Conservation (phyloP, 2,113 vertebrate genomes). For the Rana temporaria region DNA sequence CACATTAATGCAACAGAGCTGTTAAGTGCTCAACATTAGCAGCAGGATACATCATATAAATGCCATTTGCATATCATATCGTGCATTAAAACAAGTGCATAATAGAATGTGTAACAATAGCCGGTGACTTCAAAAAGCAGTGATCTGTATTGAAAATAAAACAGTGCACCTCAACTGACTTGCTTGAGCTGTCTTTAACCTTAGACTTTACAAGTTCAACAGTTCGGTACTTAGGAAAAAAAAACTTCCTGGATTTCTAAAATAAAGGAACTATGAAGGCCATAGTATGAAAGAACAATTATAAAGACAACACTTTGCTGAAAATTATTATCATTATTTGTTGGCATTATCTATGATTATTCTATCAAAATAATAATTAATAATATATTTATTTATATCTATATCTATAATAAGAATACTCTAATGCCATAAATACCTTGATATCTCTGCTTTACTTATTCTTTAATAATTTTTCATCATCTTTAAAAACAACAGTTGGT, state of each 20-base stretch:
- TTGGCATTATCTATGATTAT: too few species aligned
- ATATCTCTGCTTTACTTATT: too few species aligned
- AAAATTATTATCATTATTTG: too few species aligned
- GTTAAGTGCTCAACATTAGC: constrained; percentile 38
- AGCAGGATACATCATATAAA: constrained; percentile 55
- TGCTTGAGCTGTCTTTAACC: constrained; percentile 10
- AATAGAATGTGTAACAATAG: constrained; percentile 53
- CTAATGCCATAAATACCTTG: too few species aligned
- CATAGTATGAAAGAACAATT: neutral
- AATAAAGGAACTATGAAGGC: neutral
- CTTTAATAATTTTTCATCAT: too few species aligned
- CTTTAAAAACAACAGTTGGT: too few species aligned
- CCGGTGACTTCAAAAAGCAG: constrained; percentile 55
- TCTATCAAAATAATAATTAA: too few species aligned
- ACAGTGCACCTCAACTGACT: constrained; percentile 51
- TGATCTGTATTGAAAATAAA: constrained; percentile 49
- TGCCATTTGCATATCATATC: constrained; percentile 56
- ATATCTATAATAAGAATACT: too few species aligned
- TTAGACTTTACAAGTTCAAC: constrained; percentile 53
- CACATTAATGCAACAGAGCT: constrained; percentile 44
- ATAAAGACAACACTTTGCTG: neutral
- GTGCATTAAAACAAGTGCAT: constrained; percentile 43
- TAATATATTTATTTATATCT: too few species aligned
- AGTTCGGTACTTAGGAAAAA: constrained; percentile 41
- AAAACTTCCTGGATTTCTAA: neutral